Conservation (phyloP, 2,888 invertebrate genomes). For the Acleris cristana region DNA sequence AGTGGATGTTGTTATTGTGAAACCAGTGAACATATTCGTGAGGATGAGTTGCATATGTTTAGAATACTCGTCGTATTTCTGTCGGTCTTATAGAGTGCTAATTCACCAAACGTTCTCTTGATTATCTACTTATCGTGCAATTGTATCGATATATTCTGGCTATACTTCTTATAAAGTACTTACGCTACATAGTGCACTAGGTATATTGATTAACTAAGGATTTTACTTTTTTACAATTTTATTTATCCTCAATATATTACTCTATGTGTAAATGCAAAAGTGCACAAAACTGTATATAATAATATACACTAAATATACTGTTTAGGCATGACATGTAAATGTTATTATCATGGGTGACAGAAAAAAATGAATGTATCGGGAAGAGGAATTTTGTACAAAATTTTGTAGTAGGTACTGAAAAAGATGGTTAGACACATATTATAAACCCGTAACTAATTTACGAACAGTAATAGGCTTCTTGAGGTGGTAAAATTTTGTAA, state of each 20-base stretch:
- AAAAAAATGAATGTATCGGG: conserved; percentile 54
- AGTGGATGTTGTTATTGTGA: conserved; percentile 57
- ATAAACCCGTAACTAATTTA: not conserved
- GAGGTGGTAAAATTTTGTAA: no score
- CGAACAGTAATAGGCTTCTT: no score
- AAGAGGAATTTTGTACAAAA: conserved; percentile 51
- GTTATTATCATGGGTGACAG: conserved; percentile 39
- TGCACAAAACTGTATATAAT: conserved; percentile 43
- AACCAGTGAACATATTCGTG: conserved; percentile 53
- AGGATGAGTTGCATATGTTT: conserved; percentile 51
- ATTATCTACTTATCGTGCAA: conserved; percentile 60
- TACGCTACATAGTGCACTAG: conserved; percentile 67
- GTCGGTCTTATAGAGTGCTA: conserved; percentile 33
- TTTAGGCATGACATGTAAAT: conserved; percentile 53
- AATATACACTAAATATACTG: conserved; percentile 25
- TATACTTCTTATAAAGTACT: conserved; percentile 47
- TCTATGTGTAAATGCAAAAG: conserved; percentile 46
- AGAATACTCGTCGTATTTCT: conserved; percentile 15
- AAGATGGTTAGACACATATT: conserved; percentile 40
- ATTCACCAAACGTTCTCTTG: conserved; percentile 43
- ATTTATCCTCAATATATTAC: conserved; percentile 21
- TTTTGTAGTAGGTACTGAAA: conserved; percentile 50
- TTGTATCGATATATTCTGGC: conserved; percentile 40
- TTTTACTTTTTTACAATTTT: conserved; percentile 30
- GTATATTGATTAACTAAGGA: conserved; percentile 42